phyloP scores from a whole-genome alignment of 2,113 vertebrate genomes.

The Zosterops pallidus region DNA sequence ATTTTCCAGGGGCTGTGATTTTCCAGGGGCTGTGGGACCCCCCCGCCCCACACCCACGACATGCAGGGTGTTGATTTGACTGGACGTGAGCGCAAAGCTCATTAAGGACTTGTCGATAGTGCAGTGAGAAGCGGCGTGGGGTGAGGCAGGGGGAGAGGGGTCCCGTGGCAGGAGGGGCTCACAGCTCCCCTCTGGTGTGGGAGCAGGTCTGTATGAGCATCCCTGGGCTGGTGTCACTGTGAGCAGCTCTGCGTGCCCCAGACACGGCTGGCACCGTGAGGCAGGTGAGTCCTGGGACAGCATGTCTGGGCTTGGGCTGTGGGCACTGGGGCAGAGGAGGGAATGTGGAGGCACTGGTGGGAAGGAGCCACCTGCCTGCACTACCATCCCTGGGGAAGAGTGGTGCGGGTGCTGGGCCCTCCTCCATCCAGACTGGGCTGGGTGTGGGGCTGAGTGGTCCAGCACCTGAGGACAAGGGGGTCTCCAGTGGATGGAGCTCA shows the following conservation, averaged over 20 bases:
- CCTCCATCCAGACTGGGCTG: neutral
- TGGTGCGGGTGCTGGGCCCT: neutral
- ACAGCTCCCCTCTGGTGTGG: neutral
- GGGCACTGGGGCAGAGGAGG: neutral
- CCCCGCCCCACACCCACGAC: neutral
- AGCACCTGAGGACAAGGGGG: neutral
- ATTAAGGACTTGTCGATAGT: conserved; percentile 82
- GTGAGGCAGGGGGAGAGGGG: neutral
- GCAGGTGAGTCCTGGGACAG: conserved; percentile 12
- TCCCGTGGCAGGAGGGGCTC: neutral
- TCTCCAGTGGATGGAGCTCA: neutral
- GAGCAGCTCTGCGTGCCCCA: neutral
- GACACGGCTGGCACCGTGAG: neutral
- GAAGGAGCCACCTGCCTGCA: neutral
- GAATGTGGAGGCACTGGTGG: neutral
- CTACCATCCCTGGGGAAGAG: neutral
- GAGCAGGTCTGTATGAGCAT: neutral
- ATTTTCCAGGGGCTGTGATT: conserved; percentile 6
- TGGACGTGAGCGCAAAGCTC: conserved; percentile 82
- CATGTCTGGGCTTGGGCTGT: neutral
- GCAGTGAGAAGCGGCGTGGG: conserved; percentile 28
- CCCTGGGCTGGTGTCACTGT: neutral
- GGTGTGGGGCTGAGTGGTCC: neutral
- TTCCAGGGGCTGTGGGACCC: neutral
- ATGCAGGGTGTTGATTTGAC: conserved; percentile 73